phyloP scores from a whole-genome alignment of 2,888 invertebrate species.

The Tenthredo mesomela region DNA sequence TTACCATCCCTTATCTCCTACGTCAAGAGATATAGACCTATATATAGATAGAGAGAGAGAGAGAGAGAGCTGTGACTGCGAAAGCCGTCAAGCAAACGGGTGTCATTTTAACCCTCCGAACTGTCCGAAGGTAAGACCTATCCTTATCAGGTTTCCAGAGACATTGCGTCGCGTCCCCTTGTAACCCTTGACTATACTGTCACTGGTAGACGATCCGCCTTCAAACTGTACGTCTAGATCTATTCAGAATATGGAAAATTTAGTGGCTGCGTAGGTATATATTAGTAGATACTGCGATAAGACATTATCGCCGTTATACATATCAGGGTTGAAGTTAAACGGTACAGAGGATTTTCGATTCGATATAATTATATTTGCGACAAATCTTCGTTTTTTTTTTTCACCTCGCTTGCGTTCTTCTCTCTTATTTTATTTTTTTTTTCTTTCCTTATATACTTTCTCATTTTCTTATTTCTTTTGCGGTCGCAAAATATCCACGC shows the following conservation, averaged over 20 bases:
- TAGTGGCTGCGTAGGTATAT: neutral
- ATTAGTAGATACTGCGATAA: neutral
- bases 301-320: neutral
- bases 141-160: slow-evolving; percentile 24
- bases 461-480: too few relatives aligned
- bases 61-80: neutral
- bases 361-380: neutral
- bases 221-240: neutral
- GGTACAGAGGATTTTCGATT: neutral
- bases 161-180: neutral
- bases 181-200: neutral
- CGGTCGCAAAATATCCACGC: neutral
- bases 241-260: neutral
- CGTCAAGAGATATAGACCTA: neutral
- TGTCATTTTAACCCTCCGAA: slow-evolving; percentile 22
- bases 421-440: too few relatives aligned
- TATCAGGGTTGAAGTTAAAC: neutral
- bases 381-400: too few relatives aligned
- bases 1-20: slow-evolving; percentile 15
- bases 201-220: neutral
- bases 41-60: neutral
- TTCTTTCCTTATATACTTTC: too few relatives aligned
- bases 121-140: slow-evolving; percentile 41
- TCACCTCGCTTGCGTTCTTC: too few relatives aligned
- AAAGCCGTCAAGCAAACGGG: slow-evolving; percentile 25